Base-by-base conservation (phyloP, 2,113 vertebrate species). In the Abramis brama region DNA sequence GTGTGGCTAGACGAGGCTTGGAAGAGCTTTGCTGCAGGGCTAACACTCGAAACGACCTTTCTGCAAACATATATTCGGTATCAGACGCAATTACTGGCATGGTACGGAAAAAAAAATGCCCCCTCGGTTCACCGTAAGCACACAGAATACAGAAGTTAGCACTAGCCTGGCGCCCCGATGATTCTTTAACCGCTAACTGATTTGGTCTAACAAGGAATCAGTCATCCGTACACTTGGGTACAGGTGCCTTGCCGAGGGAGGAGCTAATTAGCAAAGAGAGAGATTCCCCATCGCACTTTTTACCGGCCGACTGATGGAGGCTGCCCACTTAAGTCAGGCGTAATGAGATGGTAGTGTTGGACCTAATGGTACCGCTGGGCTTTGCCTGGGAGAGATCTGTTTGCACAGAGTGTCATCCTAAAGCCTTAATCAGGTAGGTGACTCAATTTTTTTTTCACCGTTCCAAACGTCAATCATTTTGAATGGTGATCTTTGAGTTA, bases 331-430 rank as follows among this genome's bases (percentile, higher is more conserved):
- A 95, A 95, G 95, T 95, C 94, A 94, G 92, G 94, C 95, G 94
- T 96, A 96, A 97, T 96, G 96, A 96, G 95, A 94, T 86, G n/a
- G 90, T 95, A 94, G 95, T 94, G 93, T 90, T 92, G 93, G 94
- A 94, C 95, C 93, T 92, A 91, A 94, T 95, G 95, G 94, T 96
- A 96, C 95, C 95, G 93, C 95, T 96, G 95, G 96, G 94, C 95
- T 96, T 95, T 96, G 95, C 92, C 87, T 94, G 93, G 92, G 93
- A 93, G 94, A 96, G 94, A 95, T 93, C 90, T 94, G 96, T 96
- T 96, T 94, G 81, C 94, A 94, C 93, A 94, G 93, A 94, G 94
- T 95, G 95, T 96, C 95, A 95, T 92, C 94, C 92, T 94, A 93
- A 95, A 96, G 94, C 96, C 95, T 96, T 95, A 94, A 96, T 95